phyloP scores from a whole-genome alignment of 1,140 invertebrate genomes.

The Colletes gigas region DNA sequence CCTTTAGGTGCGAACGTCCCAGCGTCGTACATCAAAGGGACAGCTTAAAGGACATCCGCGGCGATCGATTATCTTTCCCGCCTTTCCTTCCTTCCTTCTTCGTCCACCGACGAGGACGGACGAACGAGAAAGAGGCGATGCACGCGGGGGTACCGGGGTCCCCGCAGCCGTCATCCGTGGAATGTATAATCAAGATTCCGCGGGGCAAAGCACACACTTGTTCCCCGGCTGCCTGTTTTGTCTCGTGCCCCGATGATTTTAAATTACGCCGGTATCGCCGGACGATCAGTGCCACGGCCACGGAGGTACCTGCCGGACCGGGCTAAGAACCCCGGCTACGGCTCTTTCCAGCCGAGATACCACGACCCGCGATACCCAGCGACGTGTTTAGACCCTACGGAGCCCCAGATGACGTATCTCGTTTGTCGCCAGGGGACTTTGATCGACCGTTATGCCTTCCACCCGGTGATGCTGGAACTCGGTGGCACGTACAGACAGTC shows the following conservation, averaged over 20 bases:
- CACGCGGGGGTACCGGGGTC: conserved; percentile 16
- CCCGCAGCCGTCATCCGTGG: conserved; percentile 65
- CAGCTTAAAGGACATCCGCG: conserved; percentile 59
- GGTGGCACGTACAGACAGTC: background rate
- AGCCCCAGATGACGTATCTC: conserved; percentile 50
- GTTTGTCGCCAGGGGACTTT: conserved; percentile 49
- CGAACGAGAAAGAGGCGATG: background rate
- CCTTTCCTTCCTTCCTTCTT: background rate
- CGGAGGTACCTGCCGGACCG: conserved; percentile 69
- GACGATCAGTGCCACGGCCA: conserved; percentile 71
- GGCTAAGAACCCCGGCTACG: conserved; percentile 62
- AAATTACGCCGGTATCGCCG: conserved; percentile 74
- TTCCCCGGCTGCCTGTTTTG: conserved; percentile 70
- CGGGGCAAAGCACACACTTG: conserved; percentile 70
- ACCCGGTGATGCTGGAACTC: background rate
- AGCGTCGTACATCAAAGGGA: conserved; percentile 54
- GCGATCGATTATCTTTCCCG: conserved; percentile 60
- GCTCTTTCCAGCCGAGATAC: conserved; percentile 66
- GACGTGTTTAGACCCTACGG: conserved; percentile 52
- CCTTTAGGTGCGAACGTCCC: conserved; percentile 50
- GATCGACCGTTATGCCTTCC: conserved; percentile 13
- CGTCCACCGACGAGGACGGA: conserved; percentile 9
- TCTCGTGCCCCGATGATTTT: conserved; percentile 75
- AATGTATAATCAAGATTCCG: conserved; percentile 77
- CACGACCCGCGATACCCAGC: conserved; percentile 56